A percentile compares a stretch with the other conserved stretches of the same genome.
phyloP scores from a whole-genome alignment of 2,797 vertebrate species.

The Alfaro cultratus region DNA sequence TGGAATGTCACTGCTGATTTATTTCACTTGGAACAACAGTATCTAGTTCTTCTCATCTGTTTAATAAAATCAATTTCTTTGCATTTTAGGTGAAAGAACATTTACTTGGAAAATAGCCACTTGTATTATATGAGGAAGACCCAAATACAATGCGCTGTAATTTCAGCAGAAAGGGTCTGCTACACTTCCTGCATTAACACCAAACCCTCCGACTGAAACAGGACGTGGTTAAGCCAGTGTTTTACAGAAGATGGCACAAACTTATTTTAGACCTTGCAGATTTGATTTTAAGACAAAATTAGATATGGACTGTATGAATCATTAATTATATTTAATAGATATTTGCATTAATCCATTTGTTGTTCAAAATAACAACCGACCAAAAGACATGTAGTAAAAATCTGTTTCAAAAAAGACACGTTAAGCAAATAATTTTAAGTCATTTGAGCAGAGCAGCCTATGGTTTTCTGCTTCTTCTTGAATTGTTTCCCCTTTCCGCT shows the following conservation, averaged over 20 bases:
- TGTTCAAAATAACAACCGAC: neutral
- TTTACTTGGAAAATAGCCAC: neutral
- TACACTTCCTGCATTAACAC: slow-evolving; percentile 5
- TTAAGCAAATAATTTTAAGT: neutral
- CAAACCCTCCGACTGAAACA: neutral
- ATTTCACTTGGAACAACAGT: neutral
- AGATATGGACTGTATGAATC: neutral
- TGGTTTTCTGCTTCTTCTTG: neutral
- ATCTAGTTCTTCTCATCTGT: neutral
- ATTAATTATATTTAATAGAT: neutral
- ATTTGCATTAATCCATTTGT: neutral
- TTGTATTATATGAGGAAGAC: neutral
- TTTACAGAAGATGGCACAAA: neutral
- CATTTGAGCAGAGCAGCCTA: neutral
- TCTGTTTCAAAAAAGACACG: neutral
- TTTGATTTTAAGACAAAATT: neutral
- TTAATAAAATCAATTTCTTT: neutral
- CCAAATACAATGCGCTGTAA: neutral
- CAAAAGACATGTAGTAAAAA: neutral
- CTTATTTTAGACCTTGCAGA: neutral
- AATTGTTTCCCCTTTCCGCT: neutral
- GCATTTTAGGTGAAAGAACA: neutral
- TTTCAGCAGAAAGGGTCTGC: neutral
- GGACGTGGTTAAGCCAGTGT: neutral
- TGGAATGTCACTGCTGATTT: neutral